Conservation (phyloP, 2,113 vertebrate species). For the Siniperca knerii region DNA sequence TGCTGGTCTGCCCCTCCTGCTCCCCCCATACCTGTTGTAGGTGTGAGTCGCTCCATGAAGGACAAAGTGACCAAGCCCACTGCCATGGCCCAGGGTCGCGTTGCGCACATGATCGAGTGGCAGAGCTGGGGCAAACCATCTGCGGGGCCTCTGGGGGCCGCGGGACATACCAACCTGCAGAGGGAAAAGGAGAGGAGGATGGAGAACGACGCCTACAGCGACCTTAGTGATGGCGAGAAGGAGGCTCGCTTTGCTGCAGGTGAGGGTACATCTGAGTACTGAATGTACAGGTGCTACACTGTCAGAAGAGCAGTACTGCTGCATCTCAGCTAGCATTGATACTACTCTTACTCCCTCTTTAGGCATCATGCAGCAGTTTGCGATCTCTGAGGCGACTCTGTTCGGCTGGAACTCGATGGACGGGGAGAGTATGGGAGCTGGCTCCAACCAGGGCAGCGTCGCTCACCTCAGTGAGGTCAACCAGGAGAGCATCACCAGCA, state of each 20-base stretch:
- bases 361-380: constrained; percentile 98
- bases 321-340: background rate
- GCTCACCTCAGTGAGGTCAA: constrained; percentile 94
- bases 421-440: constrained; percentile 93
- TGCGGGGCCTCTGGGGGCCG: constrained; percentile 74
- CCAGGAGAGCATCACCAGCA: constrained; percentile 92
- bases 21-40: constrained; percentile 73
- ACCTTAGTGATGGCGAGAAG: constrained; percentile 97
- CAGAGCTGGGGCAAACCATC: constrained; percentile 94
- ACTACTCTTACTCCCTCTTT: background rate
- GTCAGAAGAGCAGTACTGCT: background rate
- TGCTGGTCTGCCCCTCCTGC: constrained; percentile 18
- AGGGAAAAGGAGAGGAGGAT: constrained; percentile 89
- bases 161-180: constrained; percentile 86
- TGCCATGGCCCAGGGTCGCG: constrained; percentile 95
- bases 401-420: constrained; percentile 98
- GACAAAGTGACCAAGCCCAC: constrained; percentile 99
- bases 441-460: constrained; percentile 93
- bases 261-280: constrained; percentile 59
- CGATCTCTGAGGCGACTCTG: constrained; percentile 96
- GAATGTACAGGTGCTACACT: background rate
- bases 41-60: constrained; percentile 96
- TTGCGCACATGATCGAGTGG: constrained; percentile 99
- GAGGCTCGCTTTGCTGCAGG: constrained; percentile 97
- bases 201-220: constrained; percentile 94